A percentile compares a stretch with the other conserved stretches of the same genome.
Evolutionary conservation across 2,888 invertebrate genomes (phyloP).

Genomic region (Augiades crinisus): DNA sequence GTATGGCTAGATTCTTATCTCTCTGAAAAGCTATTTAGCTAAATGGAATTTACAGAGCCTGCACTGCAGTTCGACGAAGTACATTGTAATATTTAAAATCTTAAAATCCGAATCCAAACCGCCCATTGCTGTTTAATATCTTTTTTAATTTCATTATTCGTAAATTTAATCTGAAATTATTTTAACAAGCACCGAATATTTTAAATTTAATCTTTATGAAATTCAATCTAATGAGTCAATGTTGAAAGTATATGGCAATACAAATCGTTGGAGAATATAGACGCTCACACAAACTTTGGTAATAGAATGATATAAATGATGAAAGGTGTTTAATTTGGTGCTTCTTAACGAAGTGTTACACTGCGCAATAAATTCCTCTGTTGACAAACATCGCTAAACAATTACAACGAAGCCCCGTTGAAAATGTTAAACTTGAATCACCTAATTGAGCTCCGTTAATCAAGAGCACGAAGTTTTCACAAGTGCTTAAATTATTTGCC

Average conservation of each 20-base stretch:
- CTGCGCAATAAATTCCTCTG: conserved; percentile 32
- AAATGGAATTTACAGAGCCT: conserved; percentile 81
- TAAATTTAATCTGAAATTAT: too few relatives aligned
- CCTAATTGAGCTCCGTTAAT: conserved; percentile 75
- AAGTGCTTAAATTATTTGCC: conserved; percentile 77
- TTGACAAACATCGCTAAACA: conserved; percentile 56
- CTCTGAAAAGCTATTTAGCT: conserved; percentile 79
- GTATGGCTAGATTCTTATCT: conserved; percentile 81
- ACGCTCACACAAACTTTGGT: not conserved
- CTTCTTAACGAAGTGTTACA: conserved; percentile 16
- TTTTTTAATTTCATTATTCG: too few relatives aligned
- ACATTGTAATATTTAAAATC: conserved; percentile 80
- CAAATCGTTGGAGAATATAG: too few relatives aligned
- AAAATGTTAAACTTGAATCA: conserved; percentile 67
- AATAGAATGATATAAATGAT: not conserved
- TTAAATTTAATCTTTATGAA: too few relatives aligned
- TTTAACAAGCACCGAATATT: too few relatives aligned
- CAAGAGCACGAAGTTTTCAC: conserved; percentile 74
- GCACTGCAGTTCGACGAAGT: conserved; percentile 80
- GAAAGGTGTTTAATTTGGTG: conserved; percentile 12
- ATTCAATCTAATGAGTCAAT: too few relatives aligned
- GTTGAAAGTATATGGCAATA: too few relatives aligned
- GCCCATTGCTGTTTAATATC: too few relatives aligned
- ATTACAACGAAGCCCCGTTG: conserved; percentile 59
- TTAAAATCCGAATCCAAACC: conserved; percentile 74